Evolutionary conservation across 2,888 invertebrate genomes (phyloP).

Genomic region (Drosophila barbarae): DNA sequence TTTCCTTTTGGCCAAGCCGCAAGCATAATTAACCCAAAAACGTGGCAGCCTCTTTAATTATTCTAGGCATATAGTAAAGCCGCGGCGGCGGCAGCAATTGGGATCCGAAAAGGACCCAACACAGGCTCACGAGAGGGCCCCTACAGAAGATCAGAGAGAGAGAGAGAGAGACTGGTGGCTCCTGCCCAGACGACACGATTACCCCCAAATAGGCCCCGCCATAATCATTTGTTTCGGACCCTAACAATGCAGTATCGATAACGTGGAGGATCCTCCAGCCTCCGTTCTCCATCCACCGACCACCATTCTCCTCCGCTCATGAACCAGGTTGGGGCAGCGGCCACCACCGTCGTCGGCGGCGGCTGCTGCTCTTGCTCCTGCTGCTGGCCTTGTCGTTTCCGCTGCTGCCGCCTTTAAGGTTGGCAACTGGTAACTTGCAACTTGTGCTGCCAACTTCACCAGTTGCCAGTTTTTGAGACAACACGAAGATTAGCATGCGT

Average conservation of each 20-base stretch:
- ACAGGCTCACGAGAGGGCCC: conserved; percentile 50
- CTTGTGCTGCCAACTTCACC: conserved; percentile 45
- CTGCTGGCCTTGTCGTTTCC: conserved; percentile 40
- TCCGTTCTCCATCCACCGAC: background rate
- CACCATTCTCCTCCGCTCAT: conserved; percentile 4
- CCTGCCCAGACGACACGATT: conserved; percentile 60
- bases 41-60: conserved; percentile 37
- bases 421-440: conserved; percentile 58
- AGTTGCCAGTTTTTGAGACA: conserved; percentile 66
- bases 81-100: conserved; percentile 10
- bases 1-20: background rate
- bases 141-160: conserved; percentile 2
- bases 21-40: conserved; percentile 56
- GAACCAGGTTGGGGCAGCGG: conserved; percentile 51
- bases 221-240: conserved; percentile 69
- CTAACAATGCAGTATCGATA: conserved; percentile 62
- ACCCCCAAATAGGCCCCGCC: conserved; percentile 65
- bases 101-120: conserved; percentile 42
- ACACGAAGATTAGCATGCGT: conserved; percentile 76
- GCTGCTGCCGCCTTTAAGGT: conserved; percentile 27
- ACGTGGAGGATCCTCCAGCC: conserved; percentile 26
- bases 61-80: conserved; percentile 21
- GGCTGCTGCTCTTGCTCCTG: conserved; percentile 19
- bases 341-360: conserved; percentile 57
- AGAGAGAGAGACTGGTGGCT: conserved; percentile 13